These are phyloP conservation scores for Odocoileus hemionus DNA, from an alignment of 2,113 vertebrate species.

Conservation along the genomic window DNA sequence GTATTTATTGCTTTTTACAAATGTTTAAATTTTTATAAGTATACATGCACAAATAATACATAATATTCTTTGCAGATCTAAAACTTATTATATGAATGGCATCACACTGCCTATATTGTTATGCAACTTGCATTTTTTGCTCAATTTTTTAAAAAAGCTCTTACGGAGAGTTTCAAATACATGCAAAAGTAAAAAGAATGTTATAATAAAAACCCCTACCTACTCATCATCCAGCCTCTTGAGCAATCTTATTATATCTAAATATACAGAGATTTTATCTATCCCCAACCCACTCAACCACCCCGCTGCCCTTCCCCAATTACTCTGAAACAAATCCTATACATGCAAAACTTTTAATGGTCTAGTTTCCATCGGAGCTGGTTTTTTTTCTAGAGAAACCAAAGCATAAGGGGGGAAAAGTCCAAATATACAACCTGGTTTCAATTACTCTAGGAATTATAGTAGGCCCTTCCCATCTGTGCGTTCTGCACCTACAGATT, in stretches of 20 bases:
- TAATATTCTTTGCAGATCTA: neutral
- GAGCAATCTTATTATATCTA: neutral
- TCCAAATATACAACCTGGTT: neutral
- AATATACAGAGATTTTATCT: neutral
- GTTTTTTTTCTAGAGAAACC: neutral
- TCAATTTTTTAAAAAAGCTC: neutral
- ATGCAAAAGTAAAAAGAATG: neutral
- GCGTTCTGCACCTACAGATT: neutral
- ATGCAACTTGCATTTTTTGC: neutral
- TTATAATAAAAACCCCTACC: neutral
- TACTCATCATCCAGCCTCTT: neutral
- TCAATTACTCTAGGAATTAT: neutral
- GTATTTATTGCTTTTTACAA: neutral
- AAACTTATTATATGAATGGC: neutral
- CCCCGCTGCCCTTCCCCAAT: neutral
- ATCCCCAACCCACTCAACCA: neutral
- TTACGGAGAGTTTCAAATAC: neutral
- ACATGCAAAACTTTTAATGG: neutral
- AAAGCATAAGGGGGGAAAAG: neutral
- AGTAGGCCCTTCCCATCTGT: neutral
- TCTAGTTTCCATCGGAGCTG: neutral
- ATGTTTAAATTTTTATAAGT: neutral
- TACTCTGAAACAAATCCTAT: neutral
- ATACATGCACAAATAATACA: neutral
- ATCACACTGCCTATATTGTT: neutral